phyloP scores from a whole-genome alignment of 2,888 invertebrate genomes.

The Yponomeuta cagnagella region DNA sequence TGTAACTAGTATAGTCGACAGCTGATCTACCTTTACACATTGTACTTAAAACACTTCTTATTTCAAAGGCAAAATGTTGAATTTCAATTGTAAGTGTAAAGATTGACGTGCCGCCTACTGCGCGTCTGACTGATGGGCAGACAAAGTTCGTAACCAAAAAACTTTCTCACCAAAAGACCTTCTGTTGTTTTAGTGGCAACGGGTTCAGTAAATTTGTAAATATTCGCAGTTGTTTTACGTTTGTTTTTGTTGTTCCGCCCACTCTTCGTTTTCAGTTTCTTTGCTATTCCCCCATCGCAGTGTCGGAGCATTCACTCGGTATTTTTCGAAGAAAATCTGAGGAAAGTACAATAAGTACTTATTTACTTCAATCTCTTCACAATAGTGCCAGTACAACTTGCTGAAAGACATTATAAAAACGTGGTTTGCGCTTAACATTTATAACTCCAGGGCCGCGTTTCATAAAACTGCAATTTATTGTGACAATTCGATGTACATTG shows the following conservation, averaged over 20 bases:
- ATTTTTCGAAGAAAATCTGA: not conserved
- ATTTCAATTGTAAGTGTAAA: no score
- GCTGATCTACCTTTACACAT: no score
- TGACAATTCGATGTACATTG: no score
- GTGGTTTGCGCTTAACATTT: no score
- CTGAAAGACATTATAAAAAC: not conserved
- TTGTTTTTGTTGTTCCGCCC: not conserved
- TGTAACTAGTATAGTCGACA: no score
- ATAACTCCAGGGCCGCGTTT: no score
- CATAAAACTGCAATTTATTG: no score
- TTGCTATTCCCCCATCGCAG: not conserved
- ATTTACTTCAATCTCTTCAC: not conserved
- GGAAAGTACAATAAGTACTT: not conserved
- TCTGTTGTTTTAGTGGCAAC: not conserved
- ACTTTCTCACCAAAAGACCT: not conserved
- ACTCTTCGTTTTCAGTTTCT: constrained; percentile 8
- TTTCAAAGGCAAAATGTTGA: no score
- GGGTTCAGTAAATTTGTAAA: not conserved
- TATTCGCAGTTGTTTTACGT: not conserved
- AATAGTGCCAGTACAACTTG: not conserved
- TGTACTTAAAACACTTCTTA: no score
- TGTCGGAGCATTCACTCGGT: constrained; percentile 9
- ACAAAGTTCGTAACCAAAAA: no score
- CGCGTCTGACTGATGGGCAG: no score
- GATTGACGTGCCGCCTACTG: no score